Evolutionary conservation across 2,888 invertebrate species (phyloP), one percentile per base, ranked within the genome.

Genomic region (Zootermopsis nevadensis): DNA sequence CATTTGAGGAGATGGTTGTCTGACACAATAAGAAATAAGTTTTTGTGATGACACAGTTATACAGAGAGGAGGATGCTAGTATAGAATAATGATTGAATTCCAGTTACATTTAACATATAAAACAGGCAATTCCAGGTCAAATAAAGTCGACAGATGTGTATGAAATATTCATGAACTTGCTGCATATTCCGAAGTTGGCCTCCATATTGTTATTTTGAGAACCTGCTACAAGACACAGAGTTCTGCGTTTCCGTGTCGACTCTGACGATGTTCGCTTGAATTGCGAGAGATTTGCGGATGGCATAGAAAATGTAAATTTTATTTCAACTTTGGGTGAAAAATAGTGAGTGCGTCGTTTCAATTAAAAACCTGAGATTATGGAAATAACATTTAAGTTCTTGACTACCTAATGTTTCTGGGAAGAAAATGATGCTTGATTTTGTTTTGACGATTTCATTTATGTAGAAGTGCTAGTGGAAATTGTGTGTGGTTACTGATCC

Each of bases 61-160:
- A 69, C 33, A 22, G 33, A 33, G 60, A 53, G 53, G 53, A 60
- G 27, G 60, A 27, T 60, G n/a, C 60, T 60, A 60, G 60, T 60
- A n/a, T 60, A 60, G 27, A 60, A 60, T 60, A n/a, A 69, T 69
- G 69, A 69, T 69, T 69, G 69, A 33, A 69, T 69, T 69, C 33
- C 69, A 69, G 22, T 69, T 69, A 69, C 15, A 69, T 69, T 69
- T 69, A 69, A 31, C 69, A 69, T 69, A 69, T 33, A 33, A 69
- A 69, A 69, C 33, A 69, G 69, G 69, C 69, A 69, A 69, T 69
- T 69, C 31, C 33, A 69, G 33, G 69, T 33, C 69, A 69, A 33
- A 69, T 69, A 31, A 6, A 69, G 69, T 69, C 69, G 69, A 69
- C 69, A 69, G 69, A 69, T 69, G 69, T 69, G 33, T 33, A 69